Base-by-base conservation (phyloP, 1,140 invertebrate species). In the Popillia japonica region DNA sequence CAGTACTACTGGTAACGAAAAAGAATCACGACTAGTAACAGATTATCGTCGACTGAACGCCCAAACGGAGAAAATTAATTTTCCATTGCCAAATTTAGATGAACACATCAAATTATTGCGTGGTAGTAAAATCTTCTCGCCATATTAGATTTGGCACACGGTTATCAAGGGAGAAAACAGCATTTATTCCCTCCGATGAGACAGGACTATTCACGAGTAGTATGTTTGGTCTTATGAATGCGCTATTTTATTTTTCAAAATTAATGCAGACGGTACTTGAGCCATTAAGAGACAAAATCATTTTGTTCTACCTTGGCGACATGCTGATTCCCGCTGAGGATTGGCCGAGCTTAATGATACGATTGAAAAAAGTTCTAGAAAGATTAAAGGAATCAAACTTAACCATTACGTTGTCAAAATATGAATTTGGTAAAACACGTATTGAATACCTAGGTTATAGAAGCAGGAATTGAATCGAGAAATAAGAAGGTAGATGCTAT, bases 151-250 rank as follows among this genome's bases (percentile, higher is more conserved):
- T 40, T 85, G 1, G 80, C 55, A 20, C 42, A 77, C 20, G 80
- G 79, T n/a, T 83, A 81, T 64, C 75, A 0, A 84, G 85, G 78
- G 84, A 79, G 22, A 80, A 85, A 42, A 87, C 86, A 8, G 86
- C 83, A 0, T 87, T 87, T 68, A 84, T 87, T 6, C 87, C 86
- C 0, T 84, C 83, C 0, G 85, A 85, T 61, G 83, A 78, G 0
- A 85, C 85, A 34, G 90, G 87, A 68, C 87, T 89, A 79, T 89
- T 85, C 75, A 68, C 80, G 0, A 78, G 82, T 73, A 80, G 88
- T 77, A 86, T 86, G 14, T 89, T 88, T 81, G 86, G 86, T 0
- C 68, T 87, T 0, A 82, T 79, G 6, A 86, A 84, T 64, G 85
- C 82, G 7, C 84, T 86, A 6, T 80, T 80, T 0, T 79, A 82